Conservation (phyloP, 1,140 invertebrate genomes). For the Panagrolaimus sp. region DNA sequence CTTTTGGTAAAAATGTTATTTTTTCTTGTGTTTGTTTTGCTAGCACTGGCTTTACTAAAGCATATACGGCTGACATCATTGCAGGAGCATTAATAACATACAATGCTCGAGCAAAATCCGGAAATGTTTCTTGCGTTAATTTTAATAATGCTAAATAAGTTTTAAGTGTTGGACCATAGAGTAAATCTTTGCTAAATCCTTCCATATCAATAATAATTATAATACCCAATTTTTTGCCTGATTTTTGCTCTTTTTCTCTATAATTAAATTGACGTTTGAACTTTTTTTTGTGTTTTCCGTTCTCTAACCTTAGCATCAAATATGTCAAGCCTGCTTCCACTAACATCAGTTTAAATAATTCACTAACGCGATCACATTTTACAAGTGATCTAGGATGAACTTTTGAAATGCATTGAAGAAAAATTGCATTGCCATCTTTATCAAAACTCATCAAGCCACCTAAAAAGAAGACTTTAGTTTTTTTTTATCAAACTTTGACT, state of each 20-base stretch:
- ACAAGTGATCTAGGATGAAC: too few species aligned
- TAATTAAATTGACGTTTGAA: too few species aligned
- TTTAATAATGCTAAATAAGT: constrained; percentile 27
- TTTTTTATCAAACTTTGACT: too few species aligned
- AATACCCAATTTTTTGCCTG: constrained; percentile 27
- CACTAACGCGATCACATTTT: too few species aligned
- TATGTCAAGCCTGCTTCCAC: too few species aligned
- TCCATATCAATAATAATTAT: constrained; percentile 31
- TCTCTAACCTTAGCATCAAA: too few species aligned
- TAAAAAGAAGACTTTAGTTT: too few species aligned
- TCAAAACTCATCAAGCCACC: too few species aligned
- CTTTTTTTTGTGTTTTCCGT: too few species aligned
- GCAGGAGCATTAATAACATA: constrained; percentile 37
- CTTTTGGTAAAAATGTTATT: constrained; percentile 23
- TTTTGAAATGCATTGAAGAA: too few species aligned
- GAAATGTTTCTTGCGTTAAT: constrained; percentile 29
- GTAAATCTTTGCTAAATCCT: constrained; percentile 35
- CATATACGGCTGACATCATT: constrained; percentile 30
- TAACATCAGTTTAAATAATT: too few species aligned
- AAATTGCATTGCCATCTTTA: too few species aligned
- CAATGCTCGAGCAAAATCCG: constrained; percentile 32
- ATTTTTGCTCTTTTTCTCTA: constrained; percentile 27
- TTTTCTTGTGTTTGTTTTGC: constrained; percentile 35
- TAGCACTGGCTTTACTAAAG: constrained; percentile 31
- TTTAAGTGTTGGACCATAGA: constrained; percentile 25